Base-by-base conservation (phyloP, 2,113 vertebrate species). In the Lates calcarifer region DNA sequence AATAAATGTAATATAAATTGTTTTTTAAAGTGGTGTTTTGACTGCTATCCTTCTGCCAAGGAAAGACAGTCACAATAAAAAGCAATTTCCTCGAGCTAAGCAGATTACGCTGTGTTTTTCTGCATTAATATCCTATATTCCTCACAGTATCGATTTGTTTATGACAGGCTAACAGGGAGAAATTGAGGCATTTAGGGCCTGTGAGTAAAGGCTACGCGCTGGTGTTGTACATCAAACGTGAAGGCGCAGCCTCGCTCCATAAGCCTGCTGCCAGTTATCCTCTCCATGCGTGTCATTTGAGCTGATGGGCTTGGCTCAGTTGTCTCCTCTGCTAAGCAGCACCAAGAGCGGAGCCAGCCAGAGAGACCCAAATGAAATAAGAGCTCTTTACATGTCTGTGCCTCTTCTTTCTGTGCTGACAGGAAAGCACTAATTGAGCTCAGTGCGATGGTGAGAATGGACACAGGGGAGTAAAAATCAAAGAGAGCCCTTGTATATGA, bases 71-170 rank as follows among this genome's bases (percentile, higher is more conserved):
- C 35, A 80, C 61, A 73, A 66, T 66, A 71, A 71, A 60, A 78
- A 53, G 56, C 83, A 47, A 77, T 86, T 77, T 80, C 74, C 80
- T 55, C 5, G 66, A 3, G 67, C 61, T 85, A 87, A 92, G 22
- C 58, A 67, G 62, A 89, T 87, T 81, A 77, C n/a, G 41, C 22
- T 57, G 2, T 47, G 35, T 83, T 77, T 63, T 66, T 33, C 47
- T 35, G 37, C 68, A 74, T 79, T 85, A 86, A 86, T 79, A 76
- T 45, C 61, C 61, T 13, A 67, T 84, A 77, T 81, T 86, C 88
- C 70, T 81, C 63, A 56, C 64, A 45, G 57, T 89, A 91, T 94
- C 10, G 86, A 93, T 91, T 89, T 82, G 60, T 85, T 87, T 45
- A 67, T 85, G 85, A 84, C 81, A 51, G 29, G 67, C 47, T 60